Evolutionary conservation across 2,113 vertebrate genomes (phyloP), one percentile per base, ranked within the genome.

Genomic region (Notothenia rossii): DNA sequence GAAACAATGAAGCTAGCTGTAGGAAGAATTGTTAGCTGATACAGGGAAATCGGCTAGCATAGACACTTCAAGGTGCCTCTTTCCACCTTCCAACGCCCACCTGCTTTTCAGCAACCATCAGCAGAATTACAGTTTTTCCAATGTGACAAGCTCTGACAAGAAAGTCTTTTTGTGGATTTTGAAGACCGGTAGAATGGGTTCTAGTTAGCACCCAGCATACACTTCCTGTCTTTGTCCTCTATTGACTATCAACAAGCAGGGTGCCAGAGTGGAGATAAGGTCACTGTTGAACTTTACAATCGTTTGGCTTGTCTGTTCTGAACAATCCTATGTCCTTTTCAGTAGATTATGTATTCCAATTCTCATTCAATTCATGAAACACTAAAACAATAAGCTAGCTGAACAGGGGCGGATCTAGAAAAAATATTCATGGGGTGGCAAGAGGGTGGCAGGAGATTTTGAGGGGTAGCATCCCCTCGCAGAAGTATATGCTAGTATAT

Each of bases 241-340:
- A 29, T 56, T 63, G 8, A 58, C 64, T 29, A 49, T 81, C 49
- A 81, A 56, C 36, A 62, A 29, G 10, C 5, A 2, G 22, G 29
- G 18, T n/a, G 68, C 51, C n/a, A 14, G 18, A 51, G 9, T 1
- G 18, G 14, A 69, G 14, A 51, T 13, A 45, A 69, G 36, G 65
- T 77, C 55, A n/a, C n/a, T 25, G 62, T 3, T 77, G 13, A 51
- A 62, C 36, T 40, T 40, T 40, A 40, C 7, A 40, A 40, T 7
- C 1, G 36, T 40, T 40, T 40, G 36, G 36, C 7, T 40, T 40
- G 36, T 40, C 36, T 40, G 7, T 40, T 7, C 7, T 40, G 36
- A 40, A 6, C 36, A 7, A 40, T 7, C 7, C 5, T 40, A 40
- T 40, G 5, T 40, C 36, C 7, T 40, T 40, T 40, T 40, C 36